Evolutionary conservation across 2,888 invertebrate species (phyloP).

Genomic region (Camptogramma bilineatum): DNA sequence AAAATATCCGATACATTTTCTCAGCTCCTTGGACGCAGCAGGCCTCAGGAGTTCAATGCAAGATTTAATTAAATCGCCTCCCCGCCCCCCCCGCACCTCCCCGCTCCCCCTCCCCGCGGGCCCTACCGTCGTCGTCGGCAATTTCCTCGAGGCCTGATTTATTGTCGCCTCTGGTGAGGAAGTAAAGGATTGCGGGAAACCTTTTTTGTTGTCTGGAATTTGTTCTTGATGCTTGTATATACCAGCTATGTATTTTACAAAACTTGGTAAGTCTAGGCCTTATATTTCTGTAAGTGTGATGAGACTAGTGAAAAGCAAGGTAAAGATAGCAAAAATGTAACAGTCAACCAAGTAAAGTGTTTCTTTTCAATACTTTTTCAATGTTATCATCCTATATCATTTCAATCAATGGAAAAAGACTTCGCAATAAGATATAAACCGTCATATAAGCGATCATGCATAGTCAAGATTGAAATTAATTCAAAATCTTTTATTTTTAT

Average conservation of each 20-base stretch:
- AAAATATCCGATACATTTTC: conserved; percentile 18
- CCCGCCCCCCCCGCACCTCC: conserved; percentile 36
- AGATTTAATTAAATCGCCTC: conserved; percentile 87
- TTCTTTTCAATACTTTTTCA: too few species aligned
- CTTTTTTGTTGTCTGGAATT: conserved; percentile 56
- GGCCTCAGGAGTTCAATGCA: conserved; percentile 86
- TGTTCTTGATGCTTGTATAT: conserved; percentile 38
- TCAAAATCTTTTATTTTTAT: too few species aligned
- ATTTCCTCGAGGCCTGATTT: conserved; percentile 85
- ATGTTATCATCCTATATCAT: too few species aligned
- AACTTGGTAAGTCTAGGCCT: not conserved
- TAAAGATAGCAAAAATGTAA: too few species aligned
- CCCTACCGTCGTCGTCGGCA: conserved; percentile 67
- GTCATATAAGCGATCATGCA: too few species aligned
- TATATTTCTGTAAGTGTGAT: too few species aligned
- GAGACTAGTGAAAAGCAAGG: too few species aligned
- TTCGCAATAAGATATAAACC: too few species aligned
- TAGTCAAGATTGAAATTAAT: too few species aligned
- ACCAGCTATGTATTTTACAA: not conserved
- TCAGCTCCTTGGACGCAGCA: conserved; percentile 50
- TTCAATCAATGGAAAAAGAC: too few species aligned
- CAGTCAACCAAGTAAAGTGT: too few species aligned
- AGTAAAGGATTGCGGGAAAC: conserved; percentile 77
- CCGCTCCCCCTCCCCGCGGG: conserved; percentile 36
- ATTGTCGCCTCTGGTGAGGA: conserved; percentile 77